Conservation (phyloP, 92 coral and sea anemone genomes). For the Epizoanthus scotinus region DNA sequence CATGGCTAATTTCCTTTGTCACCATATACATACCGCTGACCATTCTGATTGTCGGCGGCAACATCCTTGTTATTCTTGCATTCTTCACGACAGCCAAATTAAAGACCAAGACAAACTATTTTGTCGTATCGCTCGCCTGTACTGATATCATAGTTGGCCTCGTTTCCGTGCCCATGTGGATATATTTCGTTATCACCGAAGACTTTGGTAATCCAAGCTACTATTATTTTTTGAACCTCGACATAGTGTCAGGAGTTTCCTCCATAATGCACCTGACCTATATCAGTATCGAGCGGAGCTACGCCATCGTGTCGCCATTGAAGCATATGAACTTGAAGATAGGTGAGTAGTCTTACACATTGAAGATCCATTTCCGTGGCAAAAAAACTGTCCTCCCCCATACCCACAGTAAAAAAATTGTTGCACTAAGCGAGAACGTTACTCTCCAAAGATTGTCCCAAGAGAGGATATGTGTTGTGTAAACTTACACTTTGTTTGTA, state of each 20-base stretch:
- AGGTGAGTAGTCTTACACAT: slow-evolving; percentile 48
- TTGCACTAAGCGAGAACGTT: too few species aligned
- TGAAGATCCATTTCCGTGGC: too few species aligned
- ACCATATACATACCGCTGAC: slow-evolving; percentile 51
- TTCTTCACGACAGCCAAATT: slow-evolving; percentile 72
- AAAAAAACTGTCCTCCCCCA: too few species aligned
- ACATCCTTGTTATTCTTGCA: slow-evolving; percentile 69
- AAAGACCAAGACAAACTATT: slow-evolving; percentile 87
- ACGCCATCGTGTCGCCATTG: slow-evolving; percentile 89
- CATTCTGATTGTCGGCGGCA: slow-evolving; percentile 55
- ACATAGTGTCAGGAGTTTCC: slow-evolving; percentile 85
- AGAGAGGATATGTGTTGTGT: too few species aligned
- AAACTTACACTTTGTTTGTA: too few species aligned
- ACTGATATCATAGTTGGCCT: slow-evolving; percentile 83
- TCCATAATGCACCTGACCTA: slow-evolving; percentile 91
- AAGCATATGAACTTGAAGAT: slow-evolving; percentile 74
- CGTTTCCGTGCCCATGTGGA: slow-evolving; percentile 86
- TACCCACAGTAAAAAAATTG: too few species aligned
- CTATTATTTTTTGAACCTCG: slow-evolving; percentile 51
- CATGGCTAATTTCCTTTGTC: slow-evolving; percentile 52
- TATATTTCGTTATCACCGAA: slow-evolving; percentile 52
- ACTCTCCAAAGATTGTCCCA: too few species aligned
- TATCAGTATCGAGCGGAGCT: slow-evolving; percentile 94
- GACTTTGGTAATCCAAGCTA: slow-evolving; percentile 58
- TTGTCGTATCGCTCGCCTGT: slow-evolving; percentile 81